These are phyloP conservation scores for Stichodactyla helianthus DNA, from an alignment of 64 coral and sea anemone genomes.

Conservation along the genomic window DNA sequence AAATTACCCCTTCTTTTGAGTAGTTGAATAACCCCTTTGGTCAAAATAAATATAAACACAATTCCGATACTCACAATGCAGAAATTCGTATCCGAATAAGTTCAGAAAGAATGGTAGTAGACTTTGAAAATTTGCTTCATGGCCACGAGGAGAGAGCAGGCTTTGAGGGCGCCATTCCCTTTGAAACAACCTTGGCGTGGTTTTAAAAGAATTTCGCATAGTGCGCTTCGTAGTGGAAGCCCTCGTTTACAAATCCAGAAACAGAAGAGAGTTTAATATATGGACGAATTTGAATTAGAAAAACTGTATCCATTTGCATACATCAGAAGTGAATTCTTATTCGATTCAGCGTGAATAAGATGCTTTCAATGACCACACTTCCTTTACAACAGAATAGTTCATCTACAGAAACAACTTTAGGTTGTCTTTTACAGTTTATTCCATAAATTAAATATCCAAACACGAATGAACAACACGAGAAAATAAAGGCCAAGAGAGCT, in stretches of 20 bases:
- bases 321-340: constrained; percentile 66
- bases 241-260: constrained; percentile 81
- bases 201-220: neutral
- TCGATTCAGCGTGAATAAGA: neutral
- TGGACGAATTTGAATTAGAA: constrained; percentile 98
- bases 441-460: neutral
- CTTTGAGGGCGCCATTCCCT: neutral
- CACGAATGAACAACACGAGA: neutral
- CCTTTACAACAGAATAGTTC: neutral
- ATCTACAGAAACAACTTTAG: neutral
- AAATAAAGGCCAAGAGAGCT: neutral
- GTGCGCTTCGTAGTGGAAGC: neutral
- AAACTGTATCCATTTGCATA: constrained; percentile 99
- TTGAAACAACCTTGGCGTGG: neutral
- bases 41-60: neutral
- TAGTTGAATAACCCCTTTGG: neutral
- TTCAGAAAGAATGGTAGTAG: neutral
- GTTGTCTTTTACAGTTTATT: neutral
- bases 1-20: neutral
- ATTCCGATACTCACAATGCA: neutral
- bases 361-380: constrained; percentile 1
- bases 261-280: constrained; percentile 84
- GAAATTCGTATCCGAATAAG: neutral
- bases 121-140: neutral
- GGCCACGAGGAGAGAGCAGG: neutral